phyloP scores from a whole-genome alignment of 1,140 invertebrate species.

The Thaumetopoea pityocampa region DNA sequence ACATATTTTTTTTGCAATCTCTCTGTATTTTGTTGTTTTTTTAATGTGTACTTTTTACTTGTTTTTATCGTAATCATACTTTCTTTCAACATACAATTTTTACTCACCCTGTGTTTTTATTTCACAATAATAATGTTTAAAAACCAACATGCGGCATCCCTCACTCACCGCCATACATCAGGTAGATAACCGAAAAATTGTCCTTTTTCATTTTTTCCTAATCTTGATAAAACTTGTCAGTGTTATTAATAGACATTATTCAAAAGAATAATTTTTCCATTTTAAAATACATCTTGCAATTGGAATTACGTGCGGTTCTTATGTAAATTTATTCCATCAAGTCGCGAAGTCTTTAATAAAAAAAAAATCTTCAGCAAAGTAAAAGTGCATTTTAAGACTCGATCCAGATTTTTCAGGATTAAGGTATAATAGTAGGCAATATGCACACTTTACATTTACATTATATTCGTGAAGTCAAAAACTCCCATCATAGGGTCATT shows the following conservation, averaged over 20 bases:
- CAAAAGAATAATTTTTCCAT: constrained; percentile 9
- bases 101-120: too few relatives aligned
- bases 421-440: constrained; percentile 5
- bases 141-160: too few relatives aligned
- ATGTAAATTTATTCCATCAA: constrained; percentile 15
- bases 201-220: constrained; percentile 14
- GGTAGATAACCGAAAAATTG: constrained; percentile 10
- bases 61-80: too few relatives aligned
- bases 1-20: too few relatives aligned
- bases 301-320: constrained; percentile 7
- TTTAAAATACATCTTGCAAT: constrained; percentile 7
- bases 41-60: too few relatives aligned
- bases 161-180: constrained; percentile 2
- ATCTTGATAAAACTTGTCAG: constrained; percentile 14
- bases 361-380: constrained; percentile 11
- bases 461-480: too few relatives aligned
- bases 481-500: not conserved
- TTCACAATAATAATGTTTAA: too few relatives aligned
- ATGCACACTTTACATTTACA: too few relatives aligned
- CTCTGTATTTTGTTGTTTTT: too few relatives aligned
- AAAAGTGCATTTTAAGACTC: constrained; percentile 11
- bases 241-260: constrained; percentile 16
- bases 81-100: too few relatives aligned
- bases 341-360: constrained; percentile 7
- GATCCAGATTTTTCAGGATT: not conserved